These are phyloP conservation scores for Drosophila bunnanda DNA, from an alignment of 2,888 invertebrate genomes.

Conservation along the genomic window DNA sequence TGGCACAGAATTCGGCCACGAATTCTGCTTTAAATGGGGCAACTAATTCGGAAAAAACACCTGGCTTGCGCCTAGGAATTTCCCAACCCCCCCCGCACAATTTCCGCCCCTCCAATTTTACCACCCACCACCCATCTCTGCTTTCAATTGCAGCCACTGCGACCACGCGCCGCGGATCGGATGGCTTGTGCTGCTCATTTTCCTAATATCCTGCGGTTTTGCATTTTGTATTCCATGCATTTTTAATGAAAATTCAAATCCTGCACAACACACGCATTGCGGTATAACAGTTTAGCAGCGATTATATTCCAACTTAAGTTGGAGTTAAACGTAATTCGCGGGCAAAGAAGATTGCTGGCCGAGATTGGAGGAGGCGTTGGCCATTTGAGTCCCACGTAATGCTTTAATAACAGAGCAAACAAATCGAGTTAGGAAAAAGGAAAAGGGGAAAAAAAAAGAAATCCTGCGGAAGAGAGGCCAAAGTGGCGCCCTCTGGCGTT, in stretches of 20 bases:
- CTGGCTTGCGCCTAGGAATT: constrained; percentile 50
- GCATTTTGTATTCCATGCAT: constrained; percentile 60
- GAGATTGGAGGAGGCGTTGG: constrained; percentile 38
- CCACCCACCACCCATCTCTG: neutral
- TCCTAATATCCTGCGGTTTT: constrained; percentile 27
- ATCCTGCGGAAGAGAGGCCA: constrained; percentile 19
- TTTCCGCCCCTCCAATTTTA: neutral
- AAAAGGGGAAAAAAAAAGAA: constrained; percentile 3
- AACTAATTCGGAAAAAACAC: constrained; percentile 60
- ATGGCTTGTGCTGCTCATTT: constrained; percentile 10
- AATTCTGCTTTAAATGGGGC: constrained; percentile 53
- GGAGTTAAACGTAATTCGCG: constrained; percentile 60
- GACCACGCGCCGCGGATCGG: constrained; percentile 41
- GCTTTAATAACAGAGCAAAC: constrained; percentile 57
- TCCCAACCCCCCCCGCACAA: neutral
- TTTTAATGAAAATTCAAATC: constrained; percentile 41
- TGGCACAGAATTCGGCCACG: constrained; percentile 21
- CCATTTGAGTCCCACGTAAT: constrained; percentile 50
- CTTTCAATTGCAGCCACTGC: constrained; percentile 5
- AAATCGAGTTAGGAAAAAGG: constrained; percentile 57
- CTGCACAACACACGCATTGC: constrained; percentile 38
- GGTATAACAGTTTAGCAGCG: constrained; percentile 63
- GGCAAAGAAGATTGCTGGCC: constrained; percentile 26
- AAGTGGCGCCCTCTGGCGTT: constrained; percentile 63
- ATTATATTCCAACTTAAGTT: constrained; percentile 41